Percentiles rank a stretch among this genome's conserved stretches.
Evolutionary conservation across 2,113 vertebrate genomes (phyloP).

Genomic region (Heterotilapia buettikoferi): DNA sequence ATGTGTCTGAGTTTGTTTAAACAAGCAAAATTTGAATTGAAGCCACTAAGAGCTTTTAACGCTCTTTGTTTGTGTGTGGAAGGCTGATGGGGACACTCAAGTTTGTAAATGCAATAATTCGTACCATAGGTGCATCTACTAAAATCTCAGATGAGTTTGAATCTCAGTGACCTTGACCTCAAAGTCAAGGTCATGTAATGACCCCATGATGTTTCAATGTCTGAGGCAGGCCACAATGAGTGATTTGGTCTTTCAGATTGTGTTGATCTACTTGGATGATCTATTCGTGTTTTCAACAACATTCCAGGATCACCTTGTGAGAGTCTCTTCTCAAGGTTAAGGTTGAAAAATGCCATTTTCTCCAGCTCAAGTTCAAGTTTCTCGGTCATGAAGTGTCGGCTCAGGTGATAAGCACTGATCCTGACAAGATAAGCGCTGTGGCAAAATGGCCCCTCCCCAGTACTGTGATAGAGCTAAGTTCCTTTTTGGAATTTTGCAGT

Average conservation of each 20-base stretch:
- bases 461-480: neutral
- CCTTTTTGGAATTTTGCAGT: constrained; percentile 1
- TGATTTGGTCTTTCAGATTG: neutral
- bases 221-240: neutral
- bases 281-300: neutral
- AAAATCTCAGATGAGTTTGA: neutral
- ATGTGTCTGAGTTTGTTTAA: neutral
- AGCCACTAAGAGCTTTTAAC: neutral
- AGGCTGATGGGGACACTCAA: neutral
- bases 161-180: neutral
- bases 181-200: neutral
- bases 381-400: neutral
- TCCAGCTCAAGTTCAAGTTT: neutral
- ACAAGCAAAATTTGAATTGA: neutral
- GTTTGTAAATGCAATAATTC: neutral
- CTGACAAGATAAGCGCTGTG: neutral
- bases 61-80: neutral
- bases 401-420: neutral
- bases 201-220: neutral
- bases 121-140: neutral
- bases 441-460: neutral
- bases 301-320: neutral
- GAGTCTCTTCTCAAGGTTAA: neutral
- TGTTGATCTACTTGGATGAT: neutral
- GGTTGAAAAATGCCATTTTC: neutral